Percentiles rank a stretch among this genome's conserved stretches.
Conservation (phyloP, 2,113 vertebrate genomes). For the Crypturellus undulatus region DNA sequence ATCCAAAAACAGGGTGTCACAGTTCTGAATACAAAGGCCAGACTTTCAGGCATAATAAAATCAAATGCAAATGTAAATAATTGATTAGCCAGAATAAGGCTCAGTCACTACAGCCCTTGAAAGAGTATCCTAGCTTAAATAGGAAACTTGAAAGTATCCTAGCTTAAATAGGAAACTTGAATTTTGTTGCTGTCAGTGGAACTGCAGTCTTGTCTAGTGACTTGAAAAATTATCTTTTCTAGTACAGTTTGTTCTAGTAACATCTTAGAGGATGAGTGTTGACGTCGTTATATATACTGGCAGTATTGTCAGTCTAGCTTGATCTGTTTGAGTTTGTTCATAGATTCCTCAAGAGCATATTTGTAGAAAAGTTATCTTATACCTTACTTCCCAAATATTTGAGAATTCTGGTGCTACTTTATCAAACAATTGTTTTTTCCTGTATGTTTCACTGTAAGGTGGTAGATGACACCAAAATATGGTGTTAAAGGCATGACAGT, state of each 20-base stretch:
- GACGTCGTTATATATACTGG: neutral
- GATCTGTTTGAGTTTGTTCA: neutral
- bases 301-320: neutral
- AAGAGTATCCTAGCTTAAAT: neutral
- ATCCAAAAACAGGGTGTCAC: neutral
- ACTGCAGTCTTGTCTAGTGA: neutral
- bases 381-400: neutral
- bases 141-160: neutral
- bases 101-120: neutral
- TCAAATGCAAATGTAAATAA: neutral
- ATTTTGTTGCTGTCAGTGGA: neutral
- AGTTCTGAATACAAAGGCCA: neutral
- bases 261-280: neutral
- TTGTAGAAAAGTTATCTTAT: neutral
- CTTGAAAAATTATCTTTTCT: neutral
- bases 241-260: neutral
- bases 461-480: neutral
- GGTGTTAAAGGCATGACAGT: neutral
- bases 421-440: too few relatives aligned
- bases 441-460: accelerated
- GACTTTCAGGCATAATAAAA: neutral
- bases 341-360: neutral
- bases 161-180: neutral
- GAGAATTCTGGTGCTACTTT: neutral
- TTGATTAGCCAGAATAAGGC: accelerated